Evolutionary conservation across 2,113 vertebrate genomes (phyloP), one percentile per base, ranked within the genome.

Genomic region (Climacteris rufus): DNA sequence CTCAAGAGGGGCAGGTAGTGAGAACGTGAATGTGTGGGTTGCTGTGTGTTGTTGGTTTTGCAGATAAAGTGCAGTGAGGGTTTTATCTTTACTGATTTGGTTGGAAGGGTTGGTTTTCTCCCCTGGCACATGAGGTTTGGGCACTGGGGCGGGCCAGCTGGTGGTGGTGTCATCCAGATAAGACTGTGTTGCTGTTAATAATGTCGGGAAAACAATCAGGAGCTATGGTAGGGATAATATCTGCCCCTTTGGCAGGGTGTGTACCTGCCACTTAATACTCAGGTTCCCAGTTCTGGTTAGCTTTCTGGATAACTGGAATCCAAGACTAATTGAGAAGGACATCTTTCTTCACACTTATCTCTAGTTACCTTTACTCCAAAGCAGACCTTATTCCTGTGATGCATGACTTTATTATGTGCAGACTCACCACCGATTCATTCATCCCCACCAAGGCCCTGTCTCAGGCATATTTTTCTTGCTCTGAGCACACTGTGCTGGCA

Each of bases 141-240:
- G 35, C 25, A 30, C 52, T 47, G 61, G 54, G 65, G 25, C 6
- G 20, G 56, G 70, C 79, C 81, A 92, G 90, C 30, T 95, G 93
- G 87, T 11, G 10, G 71, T 0, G 0, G 1, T 61, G 85, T 57
- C 81, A 91, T 95, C 70, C 72, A 91, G 76, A 91, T 95, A 90
- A 91, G 66, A 39, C 30, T 8, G 7, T 5, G 7, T 39, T 56
- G 40, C 69, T 94, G 50, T 76, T 84, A 92, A 85, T 88, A 75
- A 90, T 0, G 1, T 2, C 3, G 71, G 53, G 25, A 83, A 94
- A 87, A 89, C 50, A 88, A 83, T 60, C 64, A 69, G 49, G 77
- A 94, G 28, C 80, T 85, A 57, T 63, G 39, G 82, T 10, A 96
- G 28, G 79, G 92, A 90, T 87, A 93, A 45, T 83, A 97, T 95